Evolutionary conservation across 1,140 invertebrate species (phyloP).

Genomic region (Agrilus planipennis): DNA sequence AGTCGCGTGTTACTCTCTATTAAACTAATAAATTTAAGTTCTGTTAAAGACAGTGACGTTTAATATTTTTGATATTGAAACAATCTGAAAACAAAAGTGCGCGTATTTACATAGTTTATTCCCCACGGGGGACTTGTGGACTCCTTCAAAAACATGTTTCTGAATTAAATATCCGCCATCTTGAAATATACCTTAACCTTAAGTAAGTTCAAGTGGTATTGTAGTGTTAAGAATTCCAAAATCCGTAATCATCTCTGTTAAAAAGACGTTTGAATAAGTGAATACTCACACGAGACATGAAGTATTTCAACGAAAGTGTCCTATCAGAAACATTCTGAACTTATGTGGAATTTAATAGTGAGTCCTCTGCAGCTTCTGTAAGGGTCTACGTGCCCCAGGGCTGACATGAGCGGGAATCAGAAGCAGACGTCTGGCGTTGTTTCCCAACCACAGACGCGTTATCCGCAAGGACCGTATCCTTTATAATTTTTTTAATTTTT

Average conservation of each 20-base stretch:
- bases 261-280: conserved; percentile 10
- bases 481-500: no score
- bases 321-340: conserved; percentile 25
- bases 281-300: conserved; percentile 14
- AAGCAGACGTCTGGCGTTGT: conserved; percentile 30
- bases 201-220: conserved; percentile 23
- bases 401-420: conserved; percentile 31
- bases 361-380: conserved; percentile 28
- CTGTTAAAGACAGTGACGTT: conserved; percentile 20
- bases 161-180: conserved; percentile 34
- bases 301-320: conserved; percentile 14
- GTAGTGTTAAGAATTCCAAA: conserved; percentile 17
- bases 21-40: conserved; percentile 26
- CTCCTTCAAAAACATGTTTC: conserved; percentile 28
- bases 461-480: conserved; percentile 28
- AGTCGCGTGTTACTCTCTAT: conserved; percentile 36
- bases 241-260: conserved; percentile 12
- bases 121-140: conserved; percentile 8
- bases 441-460: conserved; percentile 24
- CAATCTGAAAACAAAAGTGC: background rate
- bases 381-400: conserved; percentile 24
- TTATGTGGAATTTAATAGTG: conserved; percentile 27
- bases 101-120: background rate
- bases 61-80: conserved; percentile 10
- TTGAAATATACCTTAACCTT: conserved; percentile 34